These are phyloP conservation scores for Nemapogon koenigi DNA, from an alignment of 2,888 invertebrate genomes.

Conservation along the genomic window DNA sequence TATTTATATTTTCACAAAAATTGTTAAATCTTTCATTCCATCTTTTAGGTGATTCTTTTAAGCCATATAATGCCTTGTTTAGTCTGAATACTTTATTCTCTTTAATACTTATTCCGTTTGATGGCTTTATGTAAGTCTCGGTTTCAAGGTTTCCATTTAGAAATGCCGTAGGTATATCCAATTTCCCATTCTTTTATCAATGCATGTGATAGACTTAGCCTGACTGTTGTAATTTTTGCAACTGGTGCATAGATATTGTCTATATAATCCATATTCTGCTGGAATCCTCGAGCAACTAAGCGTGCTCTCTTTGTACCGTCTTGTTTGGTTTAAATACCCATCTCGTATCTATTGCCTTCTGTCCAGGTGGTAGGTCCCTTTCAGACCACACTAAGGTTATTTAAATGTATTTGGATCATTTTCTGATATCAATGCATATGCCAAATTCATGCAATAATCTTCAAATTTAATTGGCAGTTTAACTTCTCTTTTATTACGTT, in stretches of 20 bases:
- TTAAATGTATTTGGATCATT: constrained; percentile 8
- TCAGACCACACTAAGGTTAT: constrained; percentile 6
- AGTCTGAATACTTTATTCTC: constrained; percentile 12
- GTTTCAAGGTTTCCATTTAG: background rate
- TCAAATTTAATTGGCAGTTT: background rate
- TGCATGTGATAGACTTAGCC: background rate
- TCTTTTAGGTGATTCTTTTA: constrained; percentile 16
- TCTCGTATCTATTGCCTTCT: constrained; percentile 1
- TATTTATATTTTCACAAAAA: constrained; percentile 9
- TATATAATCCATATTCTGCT: background rate
- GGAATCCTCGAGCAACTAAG: background rate
- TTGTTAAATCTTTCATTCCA: constrained; percentile 16
- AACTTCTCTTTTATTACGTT: background rate
- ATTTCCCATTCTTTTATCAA: background rate
- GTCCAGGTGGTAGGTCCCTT: constrained; percentile 9
- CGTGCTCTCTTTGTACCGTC: background rate
- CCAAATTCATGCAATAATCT: constrained; percentile 9
- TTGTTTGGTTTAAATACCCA: constrained; percentile 2
- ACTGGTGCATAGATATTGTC: background rate
- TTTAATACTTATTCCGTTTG: background rate
- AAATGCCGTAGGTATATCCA: background rate
- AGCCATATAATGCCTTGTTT: constrained; percentile 16
- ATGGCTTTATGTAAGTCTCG: background rate
- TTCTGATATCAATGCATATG: constrained; percentile 10
- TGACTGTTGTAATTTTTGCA: background rate